A percentile compares a stretch with the other conserved stretches of the same genome.
These are phyloP conservation scores for Malaclemys terrapin DNA, from an alignment of 2,113 vertebrate species.

Conservation along the genomic window DNA sequence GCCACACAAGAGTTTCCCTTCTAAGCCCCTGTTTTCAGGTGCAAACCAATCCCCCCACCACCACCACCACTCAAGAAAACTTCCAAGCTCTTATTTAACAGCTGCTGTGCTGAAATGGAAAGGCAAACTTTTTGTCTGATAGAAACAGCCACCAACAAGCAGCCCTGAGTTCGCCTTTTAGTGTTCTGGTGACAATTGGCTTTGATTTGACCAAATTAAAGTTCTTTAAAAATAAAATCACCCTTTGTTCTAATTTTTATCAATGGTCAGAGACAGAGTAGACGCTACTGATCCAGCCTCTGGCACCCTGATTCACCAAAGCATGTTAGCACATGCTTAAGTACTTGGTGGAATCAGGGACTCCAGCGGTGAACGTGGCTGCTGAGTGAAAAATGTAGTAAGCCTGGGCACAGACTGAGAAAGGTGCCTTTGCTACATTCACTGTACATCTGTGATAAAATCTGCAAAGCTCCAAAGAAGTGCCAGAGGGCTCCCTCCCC, in stretches of 20 bases:
- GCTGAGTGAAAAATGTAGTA: not conserved
- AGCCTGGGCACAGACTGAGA: not conserved
- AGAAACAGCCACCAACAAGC: not conserved
- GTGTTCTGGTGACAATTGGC: not conserved
- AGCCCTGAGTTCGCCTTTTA: not conserved
- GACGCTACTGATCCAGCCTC: not conserved
- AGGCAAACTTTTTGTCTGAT: not conserved
- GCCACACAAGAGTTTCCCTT: not conserved
- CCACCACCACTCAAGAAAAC: not conserved
- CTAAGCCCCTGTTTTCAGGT: not conserved
- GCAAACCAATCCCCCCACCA: not conserved
- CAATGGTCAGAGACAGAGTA: not conserved
- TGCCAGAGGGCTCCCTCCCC: not conserved
- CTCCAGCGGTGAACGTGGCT: not conserved
- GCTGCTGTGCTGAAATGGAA: not conserved
- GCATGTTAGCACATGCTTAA: not conserved
- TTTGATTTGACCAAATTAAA: not conserved
- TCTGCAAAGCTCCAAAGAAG: conserved; percentile 8
- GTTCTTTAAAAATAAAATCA: conserved; percentile 7
- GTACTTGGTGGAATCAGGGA: not conserved
- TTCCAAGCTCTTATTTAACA: conserved; percentile 18
- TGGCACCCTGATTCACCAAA: not conserved
- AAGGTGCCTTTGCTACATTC: not conserved
- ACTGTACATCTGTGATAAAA: conserved; percentile 5
- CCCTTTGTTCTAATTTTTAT: not conserved